A percentile compares a stretch with the other conserved stretches of the same genome.
phyloP scores from a whole-genome alignment of 2,113 vertebrate genomes.

The Mirza zaza region DNA sequence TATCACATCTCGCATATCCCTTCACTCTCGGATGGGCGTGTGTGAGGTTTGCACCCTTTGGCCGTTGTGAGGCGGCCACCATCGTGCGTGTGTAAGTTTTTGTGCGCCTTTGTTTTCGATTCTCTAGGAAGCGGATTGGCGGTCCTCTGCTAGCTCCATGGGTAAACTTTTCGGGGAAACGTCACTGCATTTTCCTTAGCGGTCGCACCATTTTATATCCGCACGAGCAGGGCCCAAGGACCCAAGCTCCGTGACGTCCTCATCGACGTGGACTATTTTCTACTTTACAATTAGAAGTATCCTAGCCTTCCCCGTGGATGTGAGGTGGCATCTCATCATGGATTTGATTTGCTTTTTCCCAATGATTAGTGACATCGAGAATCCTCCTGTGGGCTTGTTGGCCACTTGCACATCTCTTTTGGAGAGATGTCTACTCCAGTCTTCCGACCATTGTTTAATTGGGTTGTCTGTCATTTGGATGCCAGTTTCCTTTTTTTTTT shows the following conservation, averaged over 20 bases:
- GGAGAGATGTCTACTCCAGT: no score
- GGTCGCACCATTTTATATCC: accelerated
- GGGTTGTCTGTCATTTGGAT: no score
- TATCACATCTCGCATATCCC: accelerated
- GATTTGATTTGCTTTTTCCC: no score
- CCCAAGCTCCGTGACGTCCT: accelerated
- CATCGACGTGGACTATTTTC: no score
- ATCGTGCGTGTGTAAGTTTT: accelerated
- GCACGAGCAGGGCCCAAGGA: accelerated
- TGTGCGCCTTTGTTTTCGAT: background rate
- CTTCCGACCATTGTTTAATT: background rate
- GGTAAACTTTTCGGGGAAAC: background rate
- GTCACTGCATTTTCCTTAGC: accelerated
- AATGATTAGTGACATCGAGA: accelerated
- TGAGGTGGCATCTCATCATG: accelerated
- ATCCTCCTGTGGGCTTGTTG: accelerated
- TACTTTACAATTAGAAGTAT: no score
- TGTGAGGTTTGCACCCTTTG: background rate
- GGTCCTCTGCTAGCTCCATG: accelerated
- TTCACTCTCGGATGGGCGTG: accelerated
- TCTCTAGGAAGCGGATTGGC: accelerated
- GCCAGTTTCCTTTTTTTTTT: background rate
- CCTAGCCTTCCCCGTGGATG: background rate
- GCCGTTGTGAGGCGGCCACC: accelerated
- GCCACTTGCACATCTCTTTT: background rate